Evolutionary conservation across 2,113 vertebrate species (phyloP).

Genomic region (Myanophis thanlyinensis): DNA sequence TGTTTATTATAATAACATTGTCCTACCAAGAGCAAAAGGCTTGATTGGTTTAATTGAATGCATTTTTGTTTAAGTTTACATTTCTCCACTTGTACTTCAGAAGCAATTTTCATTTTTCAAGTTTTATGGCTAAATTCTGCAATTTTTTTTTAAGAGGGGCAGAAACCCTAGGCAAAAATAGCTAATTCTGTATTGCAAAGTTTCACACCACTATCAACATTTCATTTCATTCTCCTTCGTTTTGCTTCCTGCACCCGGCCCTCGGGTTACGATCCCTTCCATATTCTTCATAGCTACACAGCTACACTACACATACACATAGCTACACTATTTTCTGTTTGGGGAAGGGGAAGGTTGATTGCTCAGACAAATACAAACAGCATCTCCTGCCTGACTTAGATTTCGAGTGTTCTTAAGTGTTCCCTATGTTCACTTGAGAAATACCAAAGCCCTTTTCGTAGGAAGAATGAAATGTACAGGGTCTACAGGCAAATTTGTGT

Average conservation of each 20-base stretch:
- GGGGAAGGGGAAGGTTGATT: background rate
- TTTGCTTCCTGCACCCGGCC: background rate
- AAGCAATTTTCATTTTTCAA: background rate
- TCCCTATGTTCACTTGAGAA: background rate
- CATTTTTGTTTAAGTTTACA: background rate
- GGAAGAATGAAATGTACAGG: background rate
- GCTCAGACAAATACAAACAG: background rate
- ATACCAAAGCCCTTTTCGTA: background rate
- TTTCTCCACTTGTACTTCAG: background rate
- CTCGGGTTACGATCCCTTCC: slow-evolving; percentile 11
- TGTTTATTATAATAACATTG: background rate
- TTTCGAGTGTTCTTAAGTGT: background rate
- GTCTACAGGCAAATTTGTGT: too few relatives aligned
- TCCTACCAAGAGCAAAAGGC: background rate
- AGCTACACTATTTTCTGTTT: background rate
- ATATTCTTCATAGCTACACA: slow-evolving; percentile 1
- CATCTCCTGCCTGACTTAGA: background rate
- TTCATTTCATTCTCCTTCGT: background rate
- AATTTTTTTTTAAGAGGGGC: background rate
- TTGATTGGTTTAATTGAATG: background rate
- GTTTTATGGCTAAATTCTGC: background rate
- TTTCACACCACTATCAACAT: background rate
- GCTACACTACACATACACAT: too few relatives aligned
- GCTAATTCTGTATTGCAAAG: background rate
- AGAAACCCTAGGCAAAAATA: background rate